A percentile compares a stretch with the other conserved stretches of the same genome.
These are phyloP conservation scores for Plectrocnemia conspersa DNA, from an alignment of 1,140 invertebrate species.

Conservation along the genomic window DNA sequence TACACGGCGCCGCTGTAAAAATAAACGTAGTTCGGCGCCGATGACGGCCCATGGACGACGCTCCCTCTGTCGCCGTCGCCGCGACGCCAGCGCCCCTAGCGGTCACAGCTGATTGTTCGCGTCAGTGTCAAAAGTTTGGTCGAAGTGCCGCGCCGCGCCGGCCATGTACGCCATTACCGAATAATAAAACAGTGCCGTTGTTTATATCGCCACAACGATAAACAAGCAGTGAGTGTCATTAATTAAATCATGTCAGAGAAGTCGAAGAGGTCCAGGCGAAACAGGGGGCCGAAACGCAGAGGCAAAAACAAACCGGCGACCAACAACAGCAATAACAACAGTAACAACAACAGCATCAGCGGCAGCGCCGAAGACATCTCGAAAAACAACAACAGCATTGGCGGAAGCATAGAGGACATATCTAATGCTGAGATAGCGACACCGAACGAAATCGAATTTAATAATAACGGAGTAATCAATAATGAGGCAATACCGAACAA, in stretches of 20 bases:
- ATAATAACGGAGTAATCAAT: too few species aligned
- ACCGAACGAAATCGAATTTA: slow-evolving; percentile 15
- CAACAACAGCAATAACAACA: not conserved
- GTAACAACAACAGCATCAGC: not conserved
- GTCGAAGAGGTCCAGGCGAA: slow-evolving; percentile 19
- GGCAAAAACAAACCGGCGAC: slow-evolving; percentile 23
- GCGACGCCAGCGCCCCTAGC: not conserved
- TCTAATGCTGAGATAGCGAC: slow-evolving; percentile 29
- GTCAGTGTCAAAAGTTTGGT: not conserved
- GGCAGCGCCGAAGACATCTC: not conserved
- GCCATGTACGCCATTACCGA: not conserved
- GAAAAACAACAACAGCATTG: not conserved
- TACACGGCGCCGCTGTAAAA: slow-evolving; percentile 5
- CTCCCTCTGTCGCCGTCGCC: not conserved
- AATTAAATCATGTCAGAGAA: slow-evolving; percentile 30
- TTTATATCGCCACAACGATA: not conserved
- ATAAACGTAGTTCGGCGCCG: slow-evolving; percentile 14
- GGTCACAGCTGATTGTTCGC: slow-evolving; percentile 1
- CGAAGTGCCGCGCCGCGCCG: not conserved
- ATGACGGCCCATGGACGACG: slow-evolving; percentile 16
- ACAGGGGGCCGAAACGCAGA: slow-evolving; percentile 22
- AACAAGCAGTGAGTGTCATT: not conserved
- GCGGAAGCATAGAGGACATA: not conserved
- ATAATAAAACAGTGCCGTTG: not conserved
- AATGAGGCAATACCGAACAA: slow-evolving; percentile 19